Percentiles rank a stretch among this genome's conserved stretches.
Evolutionary conservation across 2,113 vertebrate species (phyloP).

Genomic region (Micronisus gabar): DNA sequence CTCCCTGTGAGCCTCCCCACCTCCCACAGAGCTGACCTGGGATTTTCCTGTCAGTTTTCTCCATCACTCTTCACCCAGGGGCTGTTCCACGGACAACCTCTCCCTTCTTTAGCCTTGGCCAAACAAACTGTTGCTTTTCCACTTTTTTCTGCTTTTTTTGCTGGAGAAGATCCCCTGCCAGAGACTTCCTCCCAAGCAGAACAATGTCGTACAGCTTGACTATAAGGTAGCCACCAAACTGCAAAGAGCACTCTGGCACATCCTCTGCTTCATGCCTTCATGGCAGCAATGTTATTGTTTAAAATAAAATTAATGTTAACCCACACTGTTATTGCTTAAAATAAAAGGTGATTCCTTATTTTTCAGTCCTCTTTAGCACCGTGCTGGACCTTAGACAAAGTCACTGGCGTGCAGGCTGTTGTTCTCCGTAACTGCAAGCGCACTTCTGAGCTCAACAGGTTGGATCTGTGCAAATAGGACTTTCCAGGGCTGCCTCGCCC

Average conservation of each 20-base stretch:
- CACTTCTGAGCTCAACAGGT: not conserved
- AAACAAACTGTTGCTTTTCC: not conserved
- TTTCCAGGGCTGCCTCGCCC: not conserved
- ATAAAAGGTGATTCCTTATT: not conserved
- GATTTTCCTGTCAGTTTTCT: not conserved
- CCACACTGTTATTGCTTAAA: not conserved
- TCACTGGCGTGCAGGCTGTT: not conserved
- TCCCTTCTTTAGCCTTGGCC: not conserved
- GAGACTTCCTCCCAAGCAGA: not conserved
- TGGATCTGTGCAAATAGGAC: not conserved
- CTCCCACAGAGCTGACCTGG: not conserved
- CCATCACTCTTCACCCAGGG: not conserved
- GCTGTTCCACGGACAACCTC: not conserved
- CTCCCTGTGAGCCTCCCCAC: not conserved
- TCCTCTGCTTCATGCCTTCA: not conserved
- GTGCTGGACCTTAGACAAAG: not conserved
- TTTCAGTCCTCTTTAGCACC: not conserved
- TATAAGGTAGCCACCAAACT: not conserved
- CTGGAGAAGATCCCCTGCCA: not conserved
- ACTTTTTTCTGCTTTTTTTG: not conserved
- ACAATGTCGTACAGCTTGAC: accelerated
- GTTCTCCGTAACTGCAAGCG: not conserved
- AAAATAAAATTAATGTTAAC: not conserved
- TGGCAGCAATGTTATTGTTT: not conserved
- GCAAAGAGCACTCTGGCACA: not conserved